Evolutionary conservation across 2,888 invertebrate genomes (phyloP).

Genomic region (Lasioglossum calceatum): DNA sequence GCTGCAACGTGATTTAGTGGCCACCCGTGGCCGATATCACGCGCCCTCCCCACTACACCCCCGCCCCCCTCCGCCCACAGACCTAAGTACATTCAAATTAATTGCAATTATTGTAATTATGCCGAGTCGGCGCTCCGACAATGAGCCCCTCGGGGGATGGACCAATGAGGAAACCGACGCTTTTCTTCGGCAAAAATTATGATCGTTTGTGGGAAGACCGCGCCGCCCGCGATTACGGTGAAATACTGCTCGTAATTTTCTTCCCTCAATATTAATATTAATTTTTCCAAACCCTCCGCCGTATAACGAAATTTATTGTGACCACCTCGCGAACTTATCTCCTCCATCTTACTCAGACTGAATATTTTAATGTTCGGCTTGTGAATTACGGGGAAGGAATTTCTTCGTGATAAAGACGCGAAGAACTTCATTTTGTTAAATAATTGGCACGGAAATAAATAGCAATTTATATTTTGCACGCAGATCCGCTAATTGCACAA

Average conservation of each 20-base stretch:
- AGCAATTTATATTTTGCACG: too few relatives aligned
- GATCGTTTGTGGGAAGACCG: background rate
- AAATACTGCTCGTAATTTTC: conserved; percentile 7
- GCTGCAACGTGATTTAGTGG: conserved; percentile 54
- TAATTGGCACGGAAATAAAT: background rate
- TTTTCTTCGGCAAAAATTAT: conserved; percentile 2
- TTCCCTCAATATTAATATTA: background rate
- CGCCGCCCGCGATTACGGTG: background rate
- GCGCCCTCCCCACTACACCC: background rate
- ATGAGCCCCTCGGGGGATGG: background rate
- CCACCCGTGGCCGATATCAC: conserved; percentile 34
- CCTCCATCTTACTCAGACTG: background rate
- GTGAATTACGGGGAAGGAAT: background rate
- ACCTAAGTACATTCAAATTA: conserved; percentile 50
- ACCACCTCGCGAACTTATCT: background rate
- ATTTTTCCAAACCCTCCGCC: background rate
- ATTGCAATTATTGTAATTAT: conserved; percentile 57
- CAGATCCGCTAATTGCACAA: too few relatives aligned
- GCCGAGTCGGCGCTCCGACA: conserved; percentile 4
- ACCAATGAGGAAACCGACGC: background rate
- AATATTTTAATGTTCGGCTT: background rate
- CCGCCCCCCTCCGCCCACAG: background rate
- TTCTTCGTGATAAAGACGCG: background rate
- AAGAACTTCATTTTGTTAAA: background rate
- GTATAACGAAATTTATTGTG: background rate